Conservation (phyloP, 2,797 vertebrate species). For the Enteromius radiatus region DNA sequence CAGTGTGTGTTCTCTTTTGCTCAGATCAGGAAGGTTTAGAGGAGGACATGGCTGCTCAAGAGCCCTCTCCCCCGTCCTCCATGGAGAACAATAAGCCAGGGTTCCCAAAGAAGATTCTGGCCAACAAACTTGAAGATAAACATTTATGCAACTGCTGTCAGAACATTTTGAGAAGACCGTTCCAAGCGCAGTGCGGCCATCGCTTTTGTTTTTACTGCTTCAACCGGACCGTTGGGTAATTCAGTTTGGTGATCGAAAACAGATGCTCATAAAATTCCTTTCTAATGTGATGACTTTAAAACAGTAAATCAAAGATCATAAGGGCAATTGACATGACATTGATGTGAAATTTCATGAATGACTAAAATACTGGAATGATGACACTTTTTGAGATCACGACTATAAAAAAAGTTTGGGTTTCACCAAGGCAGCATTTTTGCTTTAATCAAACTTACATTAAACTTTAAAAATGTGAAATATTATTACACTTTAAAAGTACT, state of each 20-base stretch:
- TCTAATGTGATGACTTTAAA: background rate
- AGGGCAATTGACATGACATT: background rate
- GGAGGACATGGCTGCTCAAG: constrained; percentile 89
- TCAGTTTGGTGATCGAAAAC: background rate
- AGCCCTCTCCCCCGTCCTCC: constrained; percentile 88
- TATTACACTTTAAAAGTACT: background rate
- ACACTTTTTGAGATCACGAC: background rate
- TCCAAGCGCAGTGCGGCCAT: constrained; percentile 95
- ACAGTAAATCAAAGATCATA: background rate
- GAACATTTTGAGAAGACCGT: constrained; percentile 88
- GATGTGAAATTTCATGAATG: background rate
- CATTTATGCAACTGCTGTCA: constrained; percentile 92
- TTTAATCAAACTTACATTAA: background rate
- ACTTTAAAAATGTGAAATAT: background rate
- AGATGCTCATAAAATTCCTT: background rate
- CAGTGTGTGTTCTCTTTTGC: background rate
- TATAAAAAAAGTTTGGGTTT: background rate
- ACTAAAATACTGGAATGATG: background rate
- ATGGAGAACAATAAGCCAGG: constrained; percentile 90
- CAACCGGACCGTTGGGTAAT: constrained; percentile 89
- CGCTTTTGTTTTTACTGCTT: constrained; percentile 94
- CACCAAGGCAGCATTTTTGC: background rate
- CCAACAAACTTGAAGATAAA: constrained; percentile 89
- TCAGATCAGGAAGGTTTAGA: constrained; percentile 36
- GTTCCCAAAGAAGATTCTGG: constrained; percentile 90